phyloP scores from a whole-genome alignment of 2,113 vertebrate genomes.

The Dipodomys merriami region DNA sequence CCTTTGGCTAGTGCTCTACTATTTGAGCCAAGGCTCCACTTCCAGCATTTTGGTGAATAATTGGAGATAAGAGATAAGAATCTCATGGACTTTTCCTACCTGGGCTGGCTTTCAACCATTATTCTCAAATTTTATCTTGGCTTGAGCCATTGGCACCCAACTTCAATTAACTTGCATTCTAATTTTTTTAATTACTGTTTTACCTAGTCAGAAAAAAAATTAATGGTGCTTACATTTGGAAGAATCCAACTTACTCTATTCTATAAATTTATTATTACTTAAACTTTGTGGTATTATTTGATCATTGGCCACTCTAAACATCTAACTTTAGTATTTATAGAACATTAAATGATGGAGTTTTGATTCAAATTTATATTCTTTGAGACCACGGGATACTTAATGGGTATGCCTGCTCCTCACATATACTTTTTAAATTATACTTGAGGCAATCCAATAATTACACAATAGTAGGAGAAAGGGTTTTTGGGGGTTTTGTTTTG shows the following conservation, averaged over 20 bases:
- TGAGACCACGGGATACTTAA: conserved; percentile 11
- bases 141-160: too few relatives aligned
- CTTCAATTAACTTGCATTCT: background rate
- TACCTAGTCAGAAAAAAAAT: conserved; percentile 29
- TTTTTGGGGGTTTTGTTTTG: background rate
- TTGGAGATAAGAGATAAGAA: too few relatives aligned
- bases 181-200: background rate
- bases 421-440: background rate
- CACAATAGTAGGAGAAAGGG: background rate
- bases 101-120: too few relatives aligned
- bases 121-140: too few relatives aligned
- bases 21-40: too few relatives aligned
- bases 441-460: background rate
- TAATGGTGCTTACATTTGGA: background rate
- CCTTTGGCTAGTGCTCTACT: too few relatives aligned
- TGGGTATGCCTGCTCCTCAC: background rate
- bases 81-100: too few relatives aligned
- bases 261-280: conserved; percentile 20
- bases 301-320: background rate
- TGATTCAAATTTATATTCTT: conserved; percentile 9
- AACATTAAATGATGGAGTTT: background rate
- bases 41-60: too few relatives aligned
- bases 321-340: conserved; percentile 11
- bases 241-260: background rate
- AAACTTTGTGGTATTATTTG: background rate